Evolutionary conservation across 2,797 vertebrate species (phyloP).

Genomic region (Cuculus canorus): DNA sequence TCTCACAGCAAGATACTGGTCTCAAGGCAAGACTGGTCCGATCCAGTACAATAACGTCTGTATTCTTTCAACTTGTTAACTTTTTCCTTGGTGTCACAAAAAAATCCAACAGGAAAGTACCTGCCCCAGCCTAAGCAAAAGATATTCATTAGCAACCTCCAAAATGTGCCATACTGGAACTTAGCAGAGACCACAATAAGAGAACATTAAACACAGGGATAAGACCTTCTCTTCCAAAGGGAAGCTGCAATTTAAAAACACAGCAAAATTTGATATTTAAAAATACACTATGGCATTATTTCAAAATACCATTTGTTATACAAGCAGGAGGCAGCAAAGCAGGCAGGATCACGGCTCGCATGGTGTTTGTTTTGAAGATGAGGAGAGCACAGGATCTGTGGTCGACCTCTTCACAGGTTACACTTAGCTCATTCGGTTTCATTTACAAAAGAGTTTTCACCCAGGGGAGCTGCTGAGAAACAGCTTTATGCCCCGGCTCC

Average conservation of each 20-base stretch:
- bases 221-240: slow-evolving; percentile 21
- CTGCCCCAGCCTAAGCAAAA: background rate
- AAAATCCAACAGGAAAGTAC: background rate
- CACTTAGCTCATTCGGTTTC: slow-evolving; percentile 10
- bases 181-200: slow-evolving; percentile 23
- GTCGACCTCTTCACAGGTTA: slow-evolving; percentile 19
- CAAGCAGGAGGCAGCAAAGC: background rate
- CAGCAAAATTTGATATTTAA: slow-evolving; percentile 65
- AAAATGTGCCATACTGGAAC: slow-evolving; percentile 5
- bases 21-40: background rate
- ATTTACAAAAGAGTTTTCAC: background rate
- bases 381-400: slow-evolving; percentile 23
- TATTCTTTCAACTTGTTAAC: background rate
- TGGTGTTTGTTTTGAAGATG: background rate
- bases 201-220: slow-evolving; percentile 18
- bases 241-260: slow-evolving; percentile 60
- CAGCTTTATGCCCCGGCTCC: background rate
- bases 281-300: slow-evolving; percentile 51
- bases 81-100: background rate
- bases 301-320: slow-evolving; percentile 50
- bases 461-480: background rate
- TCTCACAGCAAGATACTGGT: background rate
- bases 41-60: background rate
- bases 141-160: background rate
- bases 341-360: background rate